Conservation (phyloP, 2,888 invertebrate genomes). For the Belgica antarctica region DNA sequence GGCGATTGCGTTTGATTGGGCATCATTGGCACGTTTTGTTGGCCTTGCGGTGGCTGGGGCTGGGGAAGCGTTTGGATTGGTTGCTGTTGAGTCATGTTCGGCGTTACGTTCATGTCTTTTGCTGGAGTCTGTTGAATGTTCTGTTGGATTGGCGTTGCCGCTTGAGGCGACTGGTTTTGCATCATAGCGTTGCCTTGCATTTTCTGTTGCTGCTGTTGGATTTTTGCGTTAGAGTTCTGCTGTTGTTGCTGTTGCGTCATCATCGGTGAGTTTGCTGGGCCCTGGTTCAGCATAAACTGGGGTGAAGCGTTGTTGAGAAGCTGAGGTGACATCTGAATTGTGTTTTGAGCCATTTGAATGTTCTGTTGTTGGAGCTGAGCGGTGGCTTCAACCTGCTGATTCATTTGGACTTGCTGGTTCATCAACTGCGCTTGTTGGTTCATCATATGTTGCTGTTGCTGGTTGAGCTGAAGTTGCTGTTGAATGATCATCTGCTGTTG, state of each 20-base stretch:
- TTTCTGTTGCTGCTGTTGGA: not conserved
- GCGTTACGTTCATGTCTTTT: constrained; percentile 40
- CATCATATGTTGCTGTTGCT: not conserved
- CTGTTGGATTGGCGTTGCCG: constrained; percentile 44
- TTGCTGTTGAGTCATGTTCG: constrained; percentile 45
- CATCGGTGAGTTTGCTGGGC: no score
- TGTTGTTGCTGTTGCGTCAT: constrained; percentile 46
- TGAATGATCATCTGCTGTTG: constrained; percentile 44
- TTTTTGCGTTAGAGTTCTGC: constrained; percentile 46
- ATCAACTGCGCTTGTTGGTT: not conserved
- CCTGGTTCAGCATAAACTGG: not conserved
- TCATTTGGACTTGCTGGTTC: not conserved
- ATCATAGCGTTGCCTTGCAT: not conserved
- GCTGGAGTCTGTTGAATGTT: constrained; percentile 37
- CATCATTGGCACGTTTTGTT: constrained; percentile 41
- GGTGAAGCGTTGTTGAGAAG: constrained; percentile 46
- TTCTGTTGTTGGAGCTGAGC: constrained; percentile 31
- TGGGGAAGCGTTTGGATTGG: constrained; percentile 47
- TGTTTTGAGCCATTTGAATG: constrained; percentile 44
- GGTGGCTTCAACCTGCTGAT: not conserved
- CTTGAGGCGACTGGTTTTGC: constrained; percentile 45
- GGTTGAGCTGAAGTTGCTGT: constrained; percentile 44
- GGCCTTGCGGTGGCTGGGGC: constrained; percentile 32
- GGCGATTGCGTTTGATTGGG: constrained; percentile 31
- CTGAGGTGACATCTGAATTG: constrained; percentile 47